Evolutionary conservation across 2,888 invertebrate species (phyloP).

Genomic region (Prionchulus punctatus): DNA sequence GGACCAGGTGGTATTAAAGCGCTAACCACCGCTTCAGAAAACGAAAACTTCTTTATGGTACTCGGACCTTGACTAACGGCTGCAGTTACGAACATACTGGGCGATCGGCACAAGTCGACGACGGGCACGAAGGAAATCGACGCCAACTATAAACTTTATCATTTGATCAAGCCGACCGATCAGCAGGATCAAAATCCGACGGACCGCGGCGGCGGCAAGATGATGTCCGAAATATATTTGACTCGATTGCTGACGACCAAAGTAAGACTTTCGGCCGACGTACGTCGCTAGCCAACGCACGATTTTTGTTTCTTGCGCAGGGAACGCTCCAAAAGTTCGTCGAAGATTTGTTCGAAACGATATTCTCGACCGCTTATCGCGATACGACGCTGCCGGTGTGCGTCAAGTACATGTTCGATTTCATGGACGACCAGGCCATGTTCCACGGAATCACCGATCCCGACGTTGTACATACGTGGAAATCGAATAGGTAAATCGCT

Average conservation of each 20-base stretch:
- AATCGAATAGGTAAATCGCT: conserved; percentile 65
- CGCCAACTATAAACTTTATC: conserved; percentile 17
- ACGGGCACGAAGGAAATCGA: no score
- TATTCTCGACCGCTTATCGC: no score
- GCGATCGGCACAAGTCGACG: no score
- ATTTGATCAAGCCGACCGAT: conserved; percentile 25
- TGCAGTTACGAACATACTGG: no score
- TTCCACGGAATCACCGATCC: conserved; percentile 70
- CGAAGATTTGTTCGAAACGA: conserved; percentile 93
- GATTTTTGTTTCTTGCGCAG: conserved; percentile 30
- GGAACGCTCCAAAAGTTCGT: conserved; percentile 82
- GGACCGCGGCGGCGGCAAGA: conserved; percentile 49
- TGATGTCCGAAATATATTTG: conserved; percentile 97
- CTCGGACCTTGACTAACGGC: no score
- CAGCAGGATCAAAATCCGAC: neutral
- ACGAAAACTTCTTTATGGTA: no score
- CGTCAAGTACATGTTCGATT: conserved; percentile 99
- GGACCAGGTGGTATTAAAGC: no score
- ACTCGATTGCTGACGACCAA: conserved; percentile 86
- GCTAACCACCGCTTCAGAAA: no score
- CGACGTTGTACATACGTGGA: conserved; percentile 98
- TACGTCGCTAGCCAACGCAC: no score
- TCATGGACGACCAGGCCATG: conserved; percentile 75
- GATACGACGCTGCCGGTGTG: conserved; percentile 89
- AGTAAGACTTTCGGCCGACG: no score